These are phyloP conservation scores for Chesias legatella DNA, from an alignment of 2,888 invertebrate species.

Conservation along the genomic window DNA sequence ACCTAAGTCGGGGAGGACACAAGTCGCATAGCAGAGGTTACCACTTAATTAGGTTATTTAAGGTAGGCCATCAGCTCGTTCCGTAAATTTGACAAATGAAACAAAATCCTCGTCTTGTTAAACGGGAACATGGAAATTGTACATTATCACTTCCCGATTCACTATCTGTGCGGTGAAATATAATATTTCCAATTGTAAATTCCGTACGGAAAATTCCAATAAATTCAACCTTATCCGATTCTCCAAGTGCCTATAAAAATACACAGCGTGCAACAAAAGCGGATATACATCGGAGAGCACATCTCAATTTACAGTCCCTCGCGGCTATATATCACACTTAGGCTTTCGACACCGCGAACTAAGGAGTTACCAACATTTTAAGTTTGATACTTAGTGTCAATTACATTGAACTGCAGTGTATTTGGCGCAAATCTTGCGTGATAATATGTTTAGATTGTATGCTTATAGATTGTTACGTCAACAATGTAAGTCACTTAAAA, in stretches of 20 bases:
- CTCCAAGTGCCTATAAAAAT: constrained; percentile 27
- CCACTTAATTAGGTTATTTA: too few species aligned
- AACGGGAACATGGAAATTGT: too few species aligned
- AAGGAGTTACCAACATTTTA: constrained; percentile 14
- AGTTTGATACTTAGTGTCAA: constrained; percentile 19
- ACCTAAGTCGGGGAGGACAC: too few species aligned
- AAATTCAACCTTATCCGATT: constrained; percentile 25
- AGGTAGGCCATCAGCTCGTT: too few species aligned
- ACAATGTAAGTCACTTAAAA: too few species aligned
- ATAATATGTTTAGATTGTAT: too few species aligned
- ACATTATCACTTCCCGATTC: too few species aligned
- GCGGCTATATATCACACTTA: constrained; percentile 23
- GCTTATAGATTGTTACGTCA: too few species aligned
- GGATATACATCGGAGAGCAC: constrained; percentile 14
- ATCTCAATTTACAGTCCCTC: constrained; percentile 21
- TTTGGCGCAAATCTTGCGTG: constrained; percentile 3
- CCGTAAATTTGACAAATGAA: too few species aligned
- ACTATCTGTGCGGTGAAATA: background rate
- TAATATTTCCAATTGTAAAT: constrained; percentile 14
- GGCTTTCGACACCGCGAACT: constrained; percentile 12
- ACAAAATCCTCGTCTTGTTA: too few species aligned
- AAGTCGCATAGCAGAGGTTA: too few species aligned
- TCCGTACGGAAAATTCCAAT: constrained; percentile 22
- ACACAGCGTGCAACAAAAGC: constrained; percentile 27
- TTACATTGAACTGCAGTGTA: constrained; percentile 21